Evolutionary conservation across 2,113 vertebrate species (phyloP).

Genomic region (Cyanoliseus patagonus): DNA sequence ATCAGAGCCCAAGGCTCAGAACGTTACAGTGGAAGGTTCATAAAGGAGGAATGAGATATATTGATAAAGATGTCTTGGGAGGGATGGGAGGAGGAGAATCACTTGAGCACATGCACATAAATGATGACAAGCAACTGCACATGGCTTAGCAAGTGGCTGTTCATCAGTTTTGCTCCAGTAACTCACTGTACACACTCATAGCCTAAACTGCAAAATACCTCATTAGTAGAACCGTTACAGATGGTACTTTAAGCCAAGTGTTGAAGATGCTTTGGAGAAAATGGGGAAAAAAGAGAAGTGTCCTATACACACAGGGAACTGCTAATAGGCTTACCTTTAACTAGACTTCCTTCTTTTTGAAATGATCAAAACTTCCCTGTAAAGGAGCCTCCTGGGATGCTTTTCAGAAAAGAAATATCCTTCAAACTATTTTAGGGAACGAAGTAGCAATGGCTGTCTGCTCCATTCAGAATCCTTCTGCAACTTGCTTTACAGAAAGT

Average conservation of each 20-base stretch:
- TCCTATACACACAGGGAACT: background rate
- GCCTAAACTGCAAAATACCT: background rate
- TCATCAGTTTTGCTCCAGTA: conserved; percentile 29
- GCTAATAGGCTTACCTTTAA: background rate
- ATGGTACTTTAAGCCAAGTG: background rate
- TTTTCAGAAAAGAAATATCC: background rate
- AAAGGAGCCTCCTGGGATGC: background rate
- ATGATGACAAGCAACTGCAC: background rate
- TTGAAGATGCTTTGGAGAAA: background rate
- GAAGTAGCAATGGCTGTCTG: background rate
- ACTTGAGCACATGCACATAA: background rate
- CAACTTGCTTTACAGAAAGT: background rate
- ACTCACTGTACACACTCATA: background rate
- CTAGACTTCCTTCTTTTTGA: background rate
- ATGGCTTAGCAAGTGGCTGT: background rate
- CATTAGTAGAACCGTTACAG: background rate
- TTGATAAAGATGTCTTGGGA: conserved; percentile 3
- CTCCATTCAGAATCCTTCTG: background rate
- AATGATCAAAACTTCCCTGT: background rate
- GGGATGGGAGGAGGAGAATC: background rate
- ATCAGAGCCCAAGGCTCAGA: conserved; percentile 8
- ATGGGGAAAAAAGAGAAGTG: background rate
- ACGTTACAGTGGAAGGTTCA: background rate
- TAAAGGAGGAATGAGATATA: conserved; percentile 1
- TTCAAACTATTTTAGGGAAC: background rate